Base-by-base conservation (phyloP, 2,888 invertebrate genomes). In the Polyommatus iphigenia region DNA sequence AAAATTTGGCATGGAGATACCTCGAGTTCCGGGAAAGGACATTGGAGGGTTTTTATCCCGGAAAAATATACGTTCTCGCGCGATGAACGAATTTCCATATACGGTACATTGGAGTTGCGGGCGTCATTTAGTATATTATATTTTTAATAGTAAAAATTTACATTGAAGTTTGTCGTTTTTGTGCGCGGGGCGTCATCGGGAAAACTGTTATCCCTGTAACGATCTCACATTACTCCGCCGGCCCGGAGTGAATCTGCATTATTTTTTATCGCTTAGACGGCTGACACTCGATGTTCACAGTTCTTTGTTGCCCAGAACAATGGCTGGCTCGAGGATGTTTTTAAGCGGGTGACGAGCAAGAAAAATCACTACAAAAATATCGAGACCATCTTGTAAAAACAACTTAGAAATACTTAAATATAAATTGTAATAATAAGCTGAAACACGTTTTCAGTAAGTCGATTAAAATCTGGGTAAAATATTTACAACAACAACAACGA, bases 251-350 rank as follows among this genome's bases (percentile, higher is more conserved):
- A 80, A 82, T 82, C 88, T 91, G 90, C 92, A 91, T 92, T 91
- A 91, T 91, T 91, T 92, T 92, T 92, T 90, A 89, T 88, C 89
- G 87, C 86, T 88, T 85, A 85, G 85, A 82, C 81, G 83, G 83
- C 86, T 88, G 90, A 89, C 90, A 90, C 90, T 90, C 87, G 90
- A 88, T 85, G 87, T 86, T 86, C 84, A 78, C 83, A 81, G 83
- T 82, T 86, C 87, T 87, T 90, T 90, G 89, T 91, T 82, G 81
- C 76, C 81, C 84, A 82, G 85, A 87, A 92, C 91, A 92, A 92
- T 88, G 85, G 85, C 85, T 87, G 89, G 85, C 87, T 85, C 86
- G 84, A 87, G 85, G 83, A 85, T 85, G 84, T 85, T 87, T 87
- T 85, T 85, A 81, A 83, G 82, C 82, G n/a, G 90, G 80, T 71